Percentiles rank a stretch among this genome's conserved stretches.
Evolutionary conservation across 2,797 vertebrate species (phyloP).

Genomic region (Tapera naevia): DNA sequence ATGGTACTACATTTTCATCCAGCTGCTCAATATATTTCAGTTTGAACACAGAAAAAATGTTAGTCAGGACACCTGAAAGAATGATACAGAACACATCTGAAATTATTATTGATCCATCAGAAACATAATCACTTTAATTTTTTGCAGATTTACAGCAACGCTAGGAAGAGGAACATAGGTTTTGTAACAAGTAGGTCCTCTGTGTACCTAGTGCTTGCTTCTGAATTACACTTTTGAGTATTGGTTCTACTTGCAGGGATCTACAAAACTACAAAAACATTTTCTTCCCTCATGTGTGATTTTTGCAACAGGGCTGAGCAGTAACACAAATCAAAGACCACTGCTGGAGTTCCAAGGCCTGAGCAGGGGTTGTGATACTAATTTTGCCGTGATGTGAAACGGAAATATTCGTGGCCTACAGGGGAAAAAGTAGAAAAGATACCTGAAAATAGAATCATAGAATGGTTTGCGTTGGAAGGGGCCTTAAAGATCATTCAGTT

Average conservation of each 20-base stretch:
- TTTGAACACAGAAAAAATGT: background rate
- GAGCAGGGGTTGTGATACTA: accelerated
- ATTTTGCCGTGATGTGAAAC: background rate
- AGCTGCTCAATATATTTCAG: background rate
- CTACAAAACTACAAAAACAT: background rate
- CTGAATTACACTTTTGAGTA: background rate
- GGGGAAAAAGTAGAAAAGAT: background rate
- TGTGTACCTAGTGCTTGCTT: background rate
- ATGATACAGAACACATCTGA: background rate
- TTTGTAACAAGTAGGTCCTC: background rate
- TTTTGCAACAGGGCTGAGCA: background rate
- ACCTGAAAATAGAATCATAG: background rate
- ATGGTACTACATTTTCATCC: background rate
- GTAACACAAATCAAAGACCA: background rate
- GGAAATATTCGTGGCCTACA: background rate
- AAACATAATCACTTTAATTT: background rate
- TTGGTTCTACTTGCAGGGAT: background rate
- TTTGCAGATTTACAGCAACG: background rate
- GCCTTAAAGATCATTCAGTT: no score
- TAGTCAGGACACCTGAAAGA: background rate
- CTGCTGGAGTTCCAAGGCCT: background rate
- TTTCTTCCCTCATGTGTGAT: background rate
- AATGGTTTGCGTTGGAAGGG: no score
- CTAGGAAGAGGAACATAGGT: background rate
- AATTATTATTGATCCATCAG: background rate